Evolutionary conservation across 2,888 invertebrate species (phyloP).

Genomic region (Nephrocerus scutellatus): DNA sequence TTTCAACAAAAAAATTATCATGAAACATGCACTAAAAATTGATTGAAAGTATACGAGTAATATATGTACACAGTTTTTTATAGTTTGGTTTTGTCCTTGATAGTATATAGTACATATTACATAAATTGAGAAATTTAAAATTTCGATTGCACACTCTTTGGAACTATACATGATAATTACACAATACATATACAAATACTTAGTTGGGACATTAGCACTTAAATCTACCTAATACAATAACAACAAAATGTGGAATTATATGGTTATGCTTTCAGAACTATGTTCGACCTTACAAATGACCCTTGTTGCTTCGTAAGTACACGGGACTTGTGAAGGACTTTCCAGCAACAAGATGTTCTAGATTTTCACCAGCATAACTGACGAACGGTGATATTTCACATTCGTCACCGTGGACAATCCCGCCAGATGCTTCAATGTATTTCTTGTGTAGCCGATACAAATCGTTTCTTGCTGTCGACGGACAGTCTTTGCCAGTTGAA

Average conservation of each 20-base stretch:
- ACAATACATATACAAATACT: not conserved
- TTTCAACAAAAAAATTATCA: too few relatives aligned
- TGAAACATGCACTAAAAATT: too few relatives aligned
- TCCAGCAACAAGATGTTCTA: slow-evolving; percentile 59
- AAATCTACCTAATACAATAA: not conserved
- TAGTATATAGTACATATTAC: too few relatives aligned
- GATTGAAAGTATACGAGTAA: too few relatives aligned
- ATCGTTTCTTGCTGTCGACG: slow-evolving; percentile 76
- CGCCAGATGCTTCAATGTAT: slow-evolving; percentile 77
- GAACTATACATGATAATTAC: not conserved
- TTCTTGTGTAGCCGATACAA: slow-evolving; percentile 69
- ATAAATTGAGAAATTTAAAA: not conserved
- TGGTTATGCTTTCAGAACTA: slow-evolving; percentile 21
- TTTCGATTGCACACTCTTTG: slow-evolving; percentile 2
- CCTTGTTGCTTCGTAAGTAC: slow-evolving; percentile 51
- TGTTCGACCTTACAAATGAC: slow-evolving; percentile 40
- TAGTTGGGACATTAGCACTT: not conserved
- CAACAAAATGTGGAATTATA: slow-evolving; percentile 1
- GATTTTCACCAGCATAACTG: slow-evolving; percentile 85
- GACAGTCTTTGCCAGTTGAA: slow-evolving; percentile 79
- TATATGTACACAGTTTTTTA: too few relatives aligned
- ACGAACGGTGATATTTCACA: slow-evolving; percentile 88
- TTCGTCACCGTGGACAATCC: slow-evolving; percentile 58
- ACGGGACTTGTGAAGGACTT: slow-evolving; percentile 63
- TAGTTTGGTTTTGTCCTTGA: too few relatives aligned